A percentile compares a stretch with the other conserved stretches of the same genome.
Conservation (phyloP, 37 sponge, comb jelly and placozoan species). For the Spongilla lacustris region DNA sequence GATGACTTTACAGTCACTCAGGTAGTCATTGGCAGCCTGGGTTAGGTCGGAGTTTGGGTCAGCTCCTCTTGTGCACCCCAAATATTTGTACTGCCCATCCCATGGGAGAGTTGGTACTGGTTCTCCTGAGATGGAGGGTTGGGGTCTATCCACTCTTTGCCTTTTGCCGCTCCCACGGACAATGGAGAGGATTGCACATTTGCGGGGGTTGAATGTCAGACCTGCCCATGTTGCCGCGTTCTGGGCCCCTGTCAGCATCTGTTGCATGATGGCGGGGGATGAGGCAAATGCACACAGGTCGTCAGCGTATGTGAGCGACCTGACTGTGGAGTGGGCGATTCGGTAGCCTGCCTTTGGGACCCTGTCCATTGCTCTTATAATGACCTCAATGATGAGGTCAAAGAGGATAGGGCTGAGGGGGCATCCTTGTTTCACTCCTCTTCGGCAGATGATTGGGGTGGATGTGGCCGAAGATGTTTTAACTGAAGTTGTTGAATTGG, state of each 20-base stretch:
- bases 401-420: conserved; percentile 19
- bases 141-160: not conserved
- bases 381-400: conserved; percentile 3
- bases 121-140: not conserved
- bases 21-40: not conserved
- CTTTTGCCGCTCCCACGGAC: conserved; percentile 1
- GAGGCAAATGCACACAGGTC: conserved; percentile 18
- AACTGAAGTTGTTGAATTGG: conserved; percentile 17
- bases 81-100: conserved; percentile 34
- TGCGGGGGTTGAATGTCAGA: not conserved
- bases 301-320: conserved; percentile 19
- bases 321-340: conserved; percentile 1
- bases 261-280: conserved; percentile 1
- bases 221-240: conserved; percentile 5
- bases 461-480: not conserved
- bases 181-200: conserved; percentile 44
- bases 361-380: conserved; percentile 6
- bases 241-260: conserved; percentile 3
- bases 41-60: not conserved
- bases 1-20: conserved; percentile 1
- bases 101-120: conserved; percentile 19
- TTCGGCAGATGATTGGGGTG: conserved; percentile 11
- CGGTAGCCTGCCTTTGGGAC: not conserved
- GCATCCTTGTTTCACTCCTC: not conserved
- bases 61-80: conserved; percentile 15